Evolutionary conservation across 2,888 invertebrate species (phyloP), one percentile per base, ranked within the genome.

Genomic region (Xestobium rufovillosum): DNA sequence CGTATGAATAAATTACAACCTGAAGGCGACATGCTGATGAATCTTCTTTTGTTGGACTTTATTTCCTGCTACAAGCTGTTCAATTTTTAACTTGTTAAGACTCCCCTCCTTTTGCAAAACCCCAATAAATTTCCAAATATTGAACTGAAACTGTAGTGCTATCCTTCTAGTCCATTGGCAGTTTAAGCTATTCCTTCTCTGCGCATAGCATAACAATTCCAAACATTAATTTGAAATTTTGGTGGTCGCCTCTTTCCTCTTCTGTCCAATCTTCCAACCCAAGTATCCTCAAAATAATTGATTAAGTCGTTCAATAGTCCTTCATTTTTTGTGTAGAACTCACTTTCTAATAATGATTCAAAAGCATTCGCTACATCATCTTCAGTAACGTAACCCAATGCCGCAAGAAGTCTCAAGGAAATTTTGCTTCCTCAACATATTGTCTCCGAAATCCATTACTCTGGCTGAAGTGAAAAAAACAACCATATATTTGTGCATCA

Each of bases 371-470:
- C 23, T n/a, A 19, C 23, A 19, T 19, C 23, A 19, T 19, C n/a
- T 19, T 8, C 6, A 8, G 23, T 8, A 19, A 19, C 23, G n/a
- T 8, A 19, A 19, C 6, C 23, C n/a, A 19, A 19, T 8, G 23
- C 23, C n/a, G 23, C 6, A 6, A 19, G n/a, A 6, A 19, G 23
- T 8, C n/a, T 6, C 23, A 19, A 19, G n/a, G 23, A 8, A 19
- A 19, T 19, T 6, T n/a, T 19, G 23, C 23, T 19, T 19, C 6
- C 23, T 19, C 6, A 8, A 19, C n/a, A n/a, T n/a, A n/a, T 19
- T 19, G 23, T 19, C 23, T 19, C 23, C 23, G 23, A 19, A 19
- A n/a, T n/a, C n/a, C n/a, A n/a, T n/a, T n/a, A n/a, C n/a, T n/a
- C n/a, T n/a, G n/a, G n/a, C n/a, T n/a, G n/a, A n/a, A n/a, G n/a